These are phyloP conservation scores for Mythimna pallens DNA, from an alignment of 2,888 invertebrate genomes.

Conservation along the genomic window DNA sequence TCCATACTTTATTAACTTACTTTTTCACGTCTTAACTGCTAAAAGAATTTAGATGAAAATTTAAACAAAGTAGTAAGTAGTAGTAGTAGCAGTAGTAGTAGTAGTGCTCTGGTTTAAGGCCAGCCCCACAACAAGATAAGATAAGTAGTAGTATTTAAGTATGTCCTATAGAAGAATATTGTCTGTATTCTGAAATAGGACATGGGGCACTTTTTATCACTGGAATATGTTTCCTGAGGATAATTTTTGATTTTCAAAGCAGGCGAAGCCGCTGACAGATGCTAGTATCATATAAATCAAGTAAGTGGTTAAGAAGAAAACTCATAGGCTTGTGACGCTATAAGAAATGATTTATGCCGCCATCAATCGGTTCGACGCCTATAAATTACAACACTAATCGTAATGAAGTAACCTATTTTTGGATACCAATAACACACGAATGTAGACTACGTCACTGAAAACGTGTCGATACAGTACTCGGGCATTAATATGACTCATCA, in stretches of 20 bases:
- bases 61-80: no score
- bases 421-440: constrained; percentile 18
- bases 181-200: no score
- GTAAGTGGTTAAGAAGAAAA: background rate
- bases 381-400: constrained; percentile 17
- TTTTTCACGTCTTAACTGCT: no score
- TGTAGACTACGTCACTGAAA: background rate
- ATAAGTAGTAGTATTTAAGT: no score
- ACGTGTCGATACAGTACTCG: constrained; percentile 5
- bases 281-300: constrained; percentile 1
- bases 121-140: no score
- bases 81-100: no score
- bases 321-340: background rate
- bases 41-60: no score
- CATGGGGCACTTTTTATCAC: no score
- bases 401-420: constrained; percentile 41
- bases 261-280: background rate
- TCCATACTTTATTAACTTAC: background rate
- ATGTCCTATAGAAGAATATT: no score
- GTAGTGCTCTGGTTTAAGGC: no score
- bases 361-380: constrained; percentile 14
- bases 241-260: no score
- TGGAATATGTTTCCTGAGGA: no score
- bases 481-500: background rate
- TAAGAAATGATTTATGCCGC: constrained; percentile 28